Evolutionary conservation across 2,797 vertebrate species (phyloP).

Genomic region (Bryconaethiops microstoma): DNA sequence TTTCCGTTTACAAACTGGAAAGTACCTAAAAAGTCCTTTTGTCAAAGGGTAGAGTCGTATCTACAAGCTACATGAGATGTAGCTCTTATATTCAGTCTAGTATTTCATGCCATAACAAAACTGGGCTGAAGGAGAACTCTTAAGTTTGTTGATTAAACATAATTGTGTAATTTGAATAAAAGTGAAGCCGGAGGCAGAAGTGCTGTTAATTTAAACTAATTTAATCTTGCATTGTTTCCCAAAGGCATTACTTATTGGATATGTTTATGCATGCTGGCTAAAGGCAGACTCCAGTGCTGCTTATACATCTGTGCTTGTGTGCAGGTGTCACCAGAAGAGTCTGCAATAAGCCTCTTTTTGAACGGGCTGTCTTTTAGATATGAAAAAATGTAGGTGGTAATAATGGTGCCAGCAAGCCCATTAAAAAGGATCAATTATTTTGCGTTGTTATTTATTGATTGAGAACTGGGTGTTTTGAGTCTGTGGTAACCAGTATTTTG

Average conservation of each 20-base stretch:
- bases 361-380: constrained; percentile 6
- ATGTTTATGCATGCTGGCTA: constrained; percentile 72
- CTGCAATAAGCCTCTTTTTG: not conserved
- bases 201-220: constrained; percentile 73
- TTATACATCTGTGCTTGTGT: not conserved
- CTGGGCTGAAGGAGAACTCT: not conserved
- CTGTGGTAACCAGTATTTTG: constrained; percentile 39
- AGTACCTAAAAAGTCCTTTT: constrained; percentile 35
- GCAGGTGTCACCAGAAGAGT: not conserved
- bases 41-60: not conserved
- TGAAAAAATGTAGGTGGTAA: not conserved
- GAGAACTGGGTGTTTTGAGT: constrained; percentile 3
- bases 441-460: constrained; percentile 29
- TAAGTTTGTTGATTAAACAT: constrained; percentile 78
- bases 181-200: constrained; percentile 69
- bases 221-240: constrained; percentile 69
- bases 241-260: constrained; percentile 72
- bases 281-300: constrained; percentile 64
- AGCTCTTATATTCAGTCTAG: not conserved
- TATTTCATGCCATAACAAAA: not conserved
- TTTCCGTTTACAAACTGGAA: constrained; percentile 34
- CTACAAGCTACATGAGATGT: not conserved
- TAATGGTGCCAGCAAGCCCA: constrained; percentile 16
- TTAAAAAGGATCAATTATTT: constrained; percentile 37
- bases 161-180: constrained; percentile 77